Percentiles rank a stretch among this genome's conserved stretches.
phyloP scores from a whole-genome alignment of 2,888 invertebrate species.

The Xanthia togata region DNA sequence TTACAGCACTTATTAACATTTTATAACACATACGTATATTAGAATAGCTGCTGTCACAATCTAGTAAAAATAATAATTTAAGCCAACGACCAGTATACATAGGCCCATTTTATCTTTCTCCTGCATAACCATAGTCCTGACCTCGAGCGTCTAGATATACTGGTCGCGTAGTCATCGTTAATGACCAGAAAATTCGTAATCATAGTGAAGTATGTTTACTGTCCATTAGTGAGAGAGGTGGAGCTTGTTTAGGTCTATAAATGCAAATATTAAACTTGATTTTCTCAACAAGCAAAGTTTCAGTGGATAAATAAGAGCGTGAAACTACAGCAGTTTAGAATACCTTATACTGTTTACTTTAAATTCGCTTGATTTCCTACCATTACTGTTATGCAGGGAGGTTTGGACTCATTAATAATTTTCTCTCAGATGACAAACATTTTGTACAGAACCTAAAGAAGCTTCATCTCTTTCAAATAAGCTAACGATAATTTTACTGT shows the following conservation, averaged over 20 bases:
- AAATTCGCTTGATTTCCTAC: conserved; percentile 2
- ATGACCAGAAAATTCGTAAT: conserved; percentile 73
- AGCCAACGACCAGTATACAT: conserved; percentile 67
- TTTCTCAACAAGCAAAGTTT: conserved; percentile 38
- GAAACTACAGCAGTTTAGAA: conserved; percentile 27
- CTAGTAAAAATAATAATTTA: conserved; percentile 63
- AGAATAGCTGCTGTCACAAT: conserved; percentile 76
- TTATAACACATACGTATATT: conserved; percentile 78
- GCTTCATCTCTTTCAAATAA: conserved; percentile 69
- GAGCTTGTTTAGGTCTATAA: conserved; percentile 67
- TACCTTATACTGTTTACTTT: conserved; percentile 21
- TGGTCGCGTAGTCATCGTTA: conserved; percentile 66
- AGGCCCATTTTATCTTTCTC: conserved; percentile 57
- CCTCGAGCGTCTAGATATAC: conserved; percentile 61
- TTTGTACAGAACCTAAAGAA: conserved; percentile 41
- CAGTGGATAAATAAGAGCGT: conserved; percentile 15
- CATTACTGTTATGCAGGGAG: neutral
- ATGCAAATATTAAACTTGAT: conserved; percentile 54
- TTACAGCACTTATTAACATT: conserved; percentile 80
- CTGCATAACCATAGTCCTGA: conserved; percentile 53
- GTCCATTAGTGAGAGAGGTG: conserved; percentile 76
- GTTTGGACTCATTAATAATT: neutral
- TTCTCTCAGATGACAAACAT: neutral
- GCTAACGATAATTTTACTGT: conserved; percentile 74
- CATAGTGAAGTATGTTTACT: conserved; percentile 74